A percentile compares a stretch with the other conserved stretches of the same genome.
Conservation (phyloP, 2,113 vertebrate species). For the Athene cunicularia region DNA sequence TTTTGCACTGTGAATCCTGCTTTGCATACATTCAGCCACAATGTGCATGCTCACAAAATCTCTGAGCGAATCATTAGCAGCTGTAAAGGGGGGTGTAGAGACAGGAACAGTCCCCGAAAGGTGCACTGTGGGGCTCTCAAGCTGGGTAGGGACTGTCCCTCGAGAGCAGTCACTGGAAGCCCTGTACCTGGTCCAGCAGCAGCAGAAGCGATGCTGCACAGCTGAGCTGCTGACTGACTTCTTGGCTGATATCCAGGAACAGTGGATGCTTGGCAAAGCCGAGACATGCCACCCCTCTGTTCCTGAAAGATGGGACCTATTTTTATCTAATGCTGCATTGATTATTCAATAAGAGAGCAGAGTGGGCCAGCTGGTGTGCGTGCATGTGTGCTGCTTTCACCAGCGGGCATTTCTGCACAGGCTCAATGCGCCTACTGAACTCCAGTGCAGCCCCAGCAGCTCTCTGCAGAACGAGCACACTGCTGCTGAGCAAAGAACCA, state of each 20-base stretch:
- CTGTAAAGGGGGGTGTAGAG: not conserved
- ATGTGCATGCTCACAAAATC: not conserved
- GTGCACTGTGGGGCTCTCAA: fast-evolving
- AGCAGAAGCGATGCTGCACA: fast-evolving
- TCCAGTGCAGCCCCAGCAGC: not conserved
- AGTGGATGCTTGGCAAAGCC: not conserved
- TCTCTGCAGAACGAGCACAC: fast-evolving
- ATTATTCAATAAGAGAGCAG: constrained; percentile 39
- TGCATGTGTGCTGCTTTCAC: not conserved
- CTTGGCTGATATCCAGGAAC: not conserved
- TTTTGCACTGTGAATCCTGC: not conserved
- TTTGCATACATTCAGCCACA: not conserved
- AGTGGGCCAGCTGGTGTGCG: fast-evolving
- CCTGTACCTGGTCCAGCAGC: not conserved
- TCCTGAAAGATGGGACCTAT: constrained; percentile 43
- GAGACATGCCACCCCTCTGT: not conserved
- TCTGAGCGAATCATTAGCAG: not conserved
- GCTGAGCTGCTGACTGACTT: not conserved
- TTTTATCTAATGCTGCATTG: constrained; percentile 52
- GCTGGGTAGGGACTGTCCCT: not conserved
- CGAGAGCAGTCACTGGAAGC: not conserved
- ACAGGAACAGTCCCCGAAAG: not conserved
- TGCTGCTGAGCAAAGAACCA: not conserved
- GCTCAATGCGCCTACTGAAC: not conserved
- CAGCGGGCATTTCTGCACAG: not conserved